phyloP scores from a whole-genome alignment of 35 echinoderm and acorn worm genomes.

The Strongylocentrotus purpuratus region DNA sequence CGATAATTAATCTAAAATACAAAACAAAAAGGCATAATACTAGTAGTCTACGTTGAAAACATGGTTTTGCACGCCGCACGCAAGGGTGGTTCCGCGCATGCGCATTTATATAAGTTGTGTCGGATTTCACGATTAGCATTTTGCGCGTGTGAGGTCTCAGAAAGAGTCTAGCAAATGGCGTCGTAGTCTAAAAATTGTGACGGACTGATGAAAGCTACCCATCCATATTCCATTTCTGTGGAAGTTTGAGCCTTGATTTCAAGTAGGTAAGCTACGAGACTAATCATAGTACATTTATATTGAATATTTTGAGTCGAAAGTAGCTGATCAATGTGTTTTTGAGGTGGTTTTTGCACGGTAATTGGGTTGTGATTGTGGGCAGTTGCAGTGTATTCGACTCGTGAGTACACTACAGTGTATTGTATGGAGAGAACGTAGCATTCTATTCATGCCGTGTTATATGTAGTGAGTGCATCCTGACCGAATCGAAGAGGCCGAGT shows the following conservation, averaged over 20 bases:
- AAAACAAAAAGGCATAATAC: no score
- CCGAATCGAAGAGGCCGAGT: neutral
- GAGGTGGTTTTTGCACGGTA: neutral
- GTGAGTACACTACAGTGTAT: constrained; percentile 25
- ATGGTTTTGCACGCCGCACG: constrained; percentile 14
- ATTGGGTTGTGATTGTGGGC: neutral
- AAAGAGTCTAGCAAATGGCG: constrained; percentile 41
- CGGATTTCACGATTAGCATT: constrained; percentile 17
- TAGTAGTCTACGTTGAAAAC: neutral
- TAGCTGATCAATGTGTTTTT: constrained; percentile 15
- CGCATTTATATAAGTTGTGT: neutral
- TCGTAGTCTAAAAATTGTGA: constrained; percentile 38
- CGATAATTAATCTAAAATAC: no score
- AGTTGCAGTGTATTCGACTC: neutral
- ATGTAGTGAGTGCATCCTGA: neutral
- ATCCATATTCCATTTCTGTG: constrained; percentile 16
- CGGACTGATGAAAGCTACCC: constrained; percentile 23
- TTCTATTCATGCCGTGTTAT: constrained; percentile 36
- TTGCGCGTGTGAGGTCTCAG: constrained; percentile 28
- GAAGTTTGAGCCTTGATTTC: neutral
- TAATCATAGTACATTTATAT: neutral
- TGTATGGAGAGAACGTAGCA: neutral
- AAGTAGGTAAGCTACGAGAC: neutral
- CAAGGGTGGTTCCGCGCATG: constrained; percentile 34
- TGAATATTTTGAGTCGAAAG: neutral